A percentile compares a stretch with the other conserved stretches of the same genome.
Conservation (phyloP, 2,797 vertebrate genomes). For the Macropodus opercularis region DNA sequence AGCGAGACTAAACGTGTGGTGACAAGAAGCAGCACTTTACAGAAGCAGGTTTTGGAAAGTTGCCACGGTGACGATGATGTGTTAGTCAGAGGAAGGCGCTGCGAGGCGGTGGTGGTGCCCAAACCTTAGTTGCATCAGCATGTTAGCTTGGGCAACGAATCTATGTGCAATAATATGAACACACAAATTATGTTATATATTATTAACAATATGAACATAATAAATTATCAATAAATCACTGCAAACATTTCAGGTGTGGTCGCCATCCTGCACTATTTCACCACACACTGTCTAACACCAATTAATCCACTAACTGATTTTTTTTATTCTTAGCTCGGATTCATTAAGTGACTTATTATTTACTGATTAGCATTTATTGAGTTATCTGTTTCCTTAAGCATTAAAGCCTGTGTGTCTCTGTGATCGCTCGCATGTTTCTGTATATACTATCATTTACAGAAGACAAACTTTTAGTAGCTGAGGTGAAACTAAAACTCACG, state of each 20-base stretch:
- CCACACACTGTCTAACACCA: slow-evolving; percentile 1
- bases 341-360: no score
- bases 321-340: no score
- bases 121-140: slow-evolving; percentile 9
- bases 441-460: background rate
- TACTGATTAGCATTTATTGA: slow-evolving; percentile 6
- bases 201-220: no score
- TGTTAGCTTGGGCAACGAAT: slow-evolving; percentile 34
- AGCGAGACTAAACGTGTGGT: slow-evolving; percentile 2
- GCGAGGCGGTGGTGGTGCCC: background rate
- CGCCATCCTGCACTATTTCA: slow-evolving; percentile 1
- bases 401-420: slow-evolving; percentile 5
- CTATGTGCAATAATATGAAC: slow-evolving; percentile 56
- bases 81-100: slow-evolving; percentile 20
- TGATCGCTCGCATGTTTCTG: background rate
- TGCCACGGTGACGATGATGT: slow-evolving; percentile 24
- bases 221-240: slow-evolving; percentile 10
- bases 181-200: no score
- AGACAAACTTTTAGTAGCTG: slow-evolving; percentile 3
- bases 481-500: slow-evolving; percentile 8
- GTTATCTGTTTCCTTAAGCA: background rate
- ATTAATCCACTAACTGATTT: background rate
- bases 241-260: slow-evolving; percentile 43
- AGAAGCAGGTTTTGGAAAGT: slow-evolving; percentile 49
- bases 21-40: background rate